phyloP scores from a whole-genome alignment of 2,113 vertebrate species.

The Hypocryptadius cinnamomeus region DNA sequence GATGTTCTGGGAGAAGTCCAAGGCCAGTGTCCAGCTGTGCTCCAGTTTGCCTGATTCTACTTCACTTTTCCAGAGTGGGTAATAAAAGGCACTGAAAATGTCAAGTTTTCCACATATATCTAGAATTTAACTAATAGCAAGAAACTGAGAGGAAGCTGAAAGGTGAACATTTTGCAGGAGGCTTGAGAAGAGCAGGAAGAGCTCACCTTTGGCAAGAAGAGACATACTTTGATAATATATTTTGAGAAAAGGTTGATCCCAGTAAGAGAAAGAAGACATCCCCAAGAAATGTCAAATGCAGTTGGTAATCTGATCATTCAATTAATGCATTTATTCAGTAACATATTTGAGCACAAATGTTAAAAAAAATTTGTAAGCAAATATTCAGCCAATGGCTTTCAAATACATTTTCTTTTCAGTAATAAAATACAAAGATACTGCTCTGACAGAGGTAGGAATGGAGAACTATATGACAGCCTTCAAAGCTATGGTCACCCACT shows the following conservation, averaged over 20 bases:
- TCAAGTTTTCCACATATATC: rapidly evolving
- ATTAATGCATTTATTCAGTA: not conserved
- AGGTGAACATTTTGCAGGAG: slow-evolving; percentile 60
- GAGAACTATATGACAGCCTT: not conserved
- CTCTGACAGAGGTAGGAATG: not conserved
- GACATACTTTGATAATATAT: not conserved
- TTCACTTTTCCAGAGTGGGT: not conserved
- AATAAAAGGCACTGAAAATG: not conserved
- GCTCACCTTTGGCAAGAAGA: slow-evolving; percentile 60
- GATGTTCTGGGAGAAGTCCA: not conserved
- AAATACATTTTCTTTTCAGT: not conserved
- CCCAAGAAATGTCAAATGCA: not conserved
- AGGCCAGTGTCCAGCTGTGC: not conserved
- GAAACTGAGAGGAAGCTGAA: slow-evolving; percentile 8
- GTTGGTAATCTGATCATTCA: not conserved
- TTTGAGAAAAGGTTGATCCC: not conserved
- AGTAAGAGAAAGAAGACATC: not conserved
- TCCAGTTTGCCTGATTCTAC: not conserved
- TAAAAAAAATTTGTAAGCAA: not conserved
- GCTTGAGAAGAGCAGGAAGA: slow-evolving; percentile 59
- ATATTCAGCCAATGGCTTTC: not conserved
- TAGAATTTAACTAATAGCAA: not conserved
- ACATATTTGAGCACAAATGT: not conserved
- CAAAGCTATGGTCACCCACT: not conserved
- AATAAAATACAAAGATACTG: not conserved